Evolutionary conservation across 2,113 vertebrate species (phyloP).

Genomic region (Menidia beryllina): DNA sequence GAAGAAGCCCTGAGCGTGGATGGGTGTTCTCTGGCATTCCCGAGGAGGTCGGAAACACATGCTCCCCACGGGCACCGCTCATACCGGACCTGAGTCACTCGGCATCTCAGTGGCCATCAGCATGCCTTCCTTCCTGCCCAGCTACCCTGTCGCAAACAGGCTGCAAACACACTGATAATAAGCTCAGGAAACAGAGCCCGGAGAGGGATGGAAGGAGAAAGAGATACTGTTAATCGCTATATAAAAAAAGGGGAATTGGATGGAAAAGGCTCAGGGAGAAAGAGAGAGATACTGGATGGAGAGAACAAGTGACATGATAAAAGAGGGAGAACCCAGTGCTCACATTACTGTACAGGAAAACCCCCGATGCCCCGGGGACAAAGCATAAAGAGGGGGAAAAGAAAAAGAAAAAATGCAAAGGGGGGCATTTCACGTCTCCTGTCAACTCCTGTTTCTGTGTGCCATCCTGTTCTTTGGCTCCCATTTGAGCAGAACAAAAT

Average conservation of each 20-base stretch:
- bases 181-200: conserved; percentile 53
- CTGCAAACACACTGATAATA: conserved; percentile 73
- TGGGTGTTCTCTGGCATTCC: conserved; percentile 66
- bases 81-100: conserved; percentile 78
- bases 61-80: conserved; percentile 75
- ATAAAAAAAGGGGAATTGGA: conserved; percentile 12
- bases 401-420: conserved; percentile 28
- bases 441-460: conserved; percentile 36
- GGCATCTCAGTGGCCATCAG: conserved; percentile 73
- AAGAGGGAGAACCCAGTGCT: conserved; percentile 55
- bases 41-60: conserved; percentile 72
- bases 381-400: neutral
- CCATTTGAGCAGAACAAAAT: conserved; percentile 52
- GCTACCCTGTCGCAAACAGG: conserved; percentile 74
- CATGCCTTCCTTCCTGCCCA: conserved; percentile 81
- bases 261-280: conserved; percentile 33
- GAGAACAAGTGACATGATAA: conserved; percentile 64
- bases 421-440: conserved; percentile 40
- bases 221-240: neutral
- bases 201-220: neutral
- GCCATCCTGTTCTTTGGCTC: conserved; percentile 33
- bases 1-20: conserved; percentile 12
- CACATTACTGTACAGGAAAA: conserved; percentile 77
- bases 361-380: conserved; percentile 55
- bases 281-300: conserved; percentile 41